phyloP scores from a whole-genome alignment of 2,113 vertebrate species.

The Turnix velox region DNA sequence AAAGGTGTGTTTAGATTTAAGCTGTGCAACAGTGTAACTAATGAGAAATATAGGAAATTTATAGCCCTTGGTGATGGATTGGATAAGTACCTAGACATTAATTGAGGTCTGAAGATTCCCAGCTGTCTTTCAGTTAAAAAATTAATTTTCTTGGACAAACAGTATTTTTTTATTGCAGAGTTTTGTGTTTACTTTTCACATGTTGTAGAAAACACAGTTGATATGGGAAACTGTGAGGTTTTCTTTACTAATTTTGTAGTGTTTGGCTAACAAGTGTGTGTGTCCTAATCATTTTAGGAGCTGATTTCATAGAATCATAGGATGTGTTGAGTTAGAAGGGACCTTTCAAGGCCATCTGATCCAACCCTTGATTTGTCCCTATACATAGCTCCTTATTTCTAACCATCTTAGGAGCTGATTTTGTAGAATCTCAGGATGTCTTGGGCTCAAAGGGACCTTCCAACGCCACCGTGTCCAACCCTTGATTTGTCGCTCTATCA shows the following conservation, averaged over 20 bases:
- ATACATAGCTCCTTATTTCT: too few relatives aligned
- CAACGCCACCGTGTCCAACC: too few relatives aligned
- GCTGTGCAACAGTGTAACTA: constrained; percentile 57
- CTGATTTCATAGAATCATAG: too few relatives aligned
- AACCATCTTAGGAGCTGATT: too few relatives aligned
- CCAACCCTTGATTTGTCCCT: too few relatives aligned
- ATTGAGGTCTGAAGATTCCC: constrained; percentile 66
- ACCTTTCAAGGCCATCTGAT: too few relatives aligned
- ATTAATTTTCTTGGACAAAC: not conserved
- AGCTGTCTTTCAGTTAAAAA: constrained; percentile 41
- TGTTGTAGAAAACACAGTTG: not conserved
- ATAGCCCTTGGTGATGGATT: constrained; percentile 51
- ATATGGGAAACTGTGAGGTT: not conserved
- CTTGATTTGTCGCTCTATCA: too few relatives aligned
- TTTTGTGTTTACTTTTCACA: not conserved
- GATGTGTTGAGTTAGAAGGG: too few relatives aligned
- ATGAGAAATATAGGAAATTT: constrained; percentile 72
- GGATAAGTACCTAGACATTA: constrained; percentile 30
- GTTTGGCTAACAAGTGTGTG: not conserved
- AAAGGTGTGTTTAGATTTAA: constrained; percentile 63
- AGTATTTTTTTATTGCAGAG: not conserved
- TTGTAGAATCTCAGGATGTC: too few relatives aligned
- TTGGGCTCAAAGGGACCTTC: too few relatives aligned
- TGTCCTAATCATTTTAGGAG: not conserved
- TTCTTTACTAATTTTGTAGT: not conserved